These are phyloP conservation scores for Heliconius congener DNA, from an alignment of 1,140 invertebrate species.

Conservation along the genomic window DNA sequence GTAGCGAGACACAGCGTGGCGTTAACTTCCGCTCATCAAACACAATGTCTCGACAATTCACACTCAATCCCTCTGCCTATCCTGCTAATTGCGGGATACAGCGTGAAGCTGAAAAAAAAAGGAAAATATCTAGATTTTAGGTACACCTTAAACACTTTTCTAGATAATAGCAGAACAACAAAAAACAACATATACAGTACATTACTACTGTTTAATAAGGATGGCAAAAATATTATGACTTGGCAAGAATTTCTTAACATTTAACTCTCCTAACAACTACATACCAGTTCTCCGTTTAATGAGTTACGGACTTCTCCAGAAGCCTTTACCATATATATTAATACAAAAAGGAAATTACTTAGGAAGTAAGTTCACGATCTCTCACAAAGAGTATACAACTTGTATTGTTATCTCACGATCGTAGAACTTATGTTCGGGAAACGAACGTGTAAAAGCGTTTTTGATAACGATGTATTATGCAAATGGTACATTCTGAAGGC, in stretches of 20 bases:
- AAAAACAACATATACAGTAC: too few species aligned
- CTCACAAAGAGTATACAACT: constrained; percentile 30
- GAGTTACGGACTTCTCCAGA: constrained; percentile 34
- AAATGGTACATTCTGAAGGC: constrained; percentile 17
- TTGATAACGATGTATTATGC: constrained; percentile 27
- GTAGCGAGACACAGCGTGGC: too few species aligned
- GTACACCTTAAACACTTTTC: too few species aligned
- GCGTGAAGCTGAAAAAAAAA: too few species aligned
- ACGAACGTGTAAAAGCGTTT: constrained; percentile 24
- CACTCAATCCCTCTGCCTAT: too few species aligned
- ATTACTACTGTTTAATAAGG: too few species aligned
- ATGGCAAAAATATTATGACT: background rate
- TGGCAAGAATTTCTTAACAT: constrained; percentile 1
- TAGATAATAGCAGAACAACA: too few species aligned
- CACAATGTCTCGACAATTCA: too few species aligned
- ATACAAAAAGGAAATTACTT: constrained; percentile 40
- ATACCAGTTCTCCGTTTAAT: constrained; percentile 37
- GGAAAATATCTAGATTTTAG: too few species aligned
- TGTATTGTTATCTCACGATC: constrained; percentile 18
- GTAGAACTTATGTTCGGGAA: constrained; percentile 24
- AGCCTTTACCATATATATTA: constrained; percentile 38
- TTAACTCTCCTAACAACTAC: constrained; percentile 16
- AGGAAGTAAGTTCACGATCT: constrained; percentile 35
- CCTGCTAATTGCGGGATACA: too few species aligned
- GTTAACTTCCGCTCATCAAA: too few species aligned